phyloP scores from a whole-genome alignment of 1,140 invertebrate species.

The Vollenhovia emeryi region DNA sequence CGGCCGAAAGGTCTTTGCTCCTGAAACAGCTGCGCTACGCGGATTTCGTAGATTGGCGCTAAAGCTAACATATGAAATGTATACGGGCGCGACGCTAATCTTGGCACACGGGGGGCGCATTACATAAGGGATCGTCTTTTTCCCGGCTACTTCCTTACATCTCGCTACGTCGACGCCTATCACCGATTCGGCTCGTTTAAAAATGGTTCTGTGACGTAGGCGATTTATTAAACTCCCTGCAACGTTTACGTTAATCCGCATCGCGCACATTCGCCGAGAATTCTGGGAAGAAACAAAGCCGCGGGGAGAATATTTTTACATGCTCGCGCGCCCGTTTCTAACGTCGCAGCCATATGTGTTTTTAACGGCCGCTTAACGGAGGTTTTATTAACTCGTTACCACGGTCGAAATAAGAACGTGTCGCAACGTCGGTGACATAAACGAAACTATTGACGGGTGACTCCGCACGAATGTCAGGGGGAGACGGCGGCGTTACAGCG shows the following conservation, averaged over 20 bases:
- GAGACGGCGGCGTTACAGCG: background rate
- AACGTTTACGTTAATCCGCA: background rate
- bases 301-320: background rate
- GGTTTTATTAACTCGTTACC: background rate
- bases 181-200: background rate
- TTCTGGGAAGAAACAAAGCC: background rate
- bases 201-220: background rate
- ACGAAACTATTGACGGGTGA: slow-evolving; percentile 3
- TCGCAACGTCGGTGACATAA: background rate
- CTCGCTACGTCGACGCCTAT: background rate
- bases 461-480: slow-evolving; percentile 3
- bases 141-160: slow-evolving; percentile 64
- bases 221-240: background rate
- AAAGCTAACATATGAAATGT: slow-evolving; percentile 68
- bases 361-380: background rate
- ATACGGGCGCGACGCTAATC: slow-evolving; percentile 73
- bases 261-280: too few species aligned
- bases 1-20: slow-evolving; percentile 71
- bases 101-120: slow-evolving; percentile 75
- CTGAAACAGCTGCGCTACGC: slow-evolving; percentile 58
- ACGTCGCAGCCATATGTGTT: too few species aligned
- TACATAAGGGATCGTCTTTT: slow-evolving; percentile 80
- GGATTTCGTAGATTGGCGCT: slow-evolving; percentile 70
- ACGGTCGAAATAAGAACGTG: background rate
- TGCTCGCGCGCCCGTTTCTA: background rate